Percentiles rank a stretch among this genome's conserved stretches.
Evolutionary conservation across 2,888 invertebrate genomes (phyloP).

Genomic region (Iphiclides podalirius): DNA sequence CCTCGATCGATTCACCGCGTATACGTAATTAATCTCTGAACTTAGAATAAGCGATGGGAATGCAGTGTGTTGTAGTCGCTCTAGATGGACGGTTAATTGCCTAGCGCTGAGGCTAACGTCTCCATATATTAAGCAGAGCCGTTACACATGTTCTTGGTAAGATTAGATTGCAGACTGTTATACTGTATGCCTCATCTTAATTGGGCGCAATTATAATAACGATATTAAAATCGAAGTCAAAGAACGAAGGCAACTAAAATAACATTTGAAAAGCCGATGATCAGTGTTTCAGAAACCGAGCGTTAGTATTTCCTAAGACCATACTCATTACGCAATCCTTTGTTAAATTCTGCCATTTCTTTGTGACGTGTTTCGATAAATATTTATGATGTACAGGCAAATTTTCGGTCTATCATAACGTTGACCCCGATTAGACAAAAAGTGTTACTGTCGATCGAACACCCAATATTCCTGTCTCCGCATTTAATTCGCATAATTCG

Average conservation of each 20-base stretch:
- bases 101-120: constrained; percentile 19
- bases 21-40: constrained; percentile 33
- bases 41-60: constrained; percentile 44
- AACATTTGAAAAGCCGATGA: too few species aligned
- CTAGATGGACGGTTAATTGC: constrained; percentile 46
- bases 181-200: not conserved
- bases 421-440: constrained; percentile 8
- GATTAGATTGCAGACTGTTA: not conserved
- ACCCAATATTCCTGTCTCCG: constrained; percentile 1
- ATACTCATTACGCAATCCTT: not conserved
- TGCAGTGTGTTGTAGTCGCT: constrained; percentile 37
- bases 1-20: constrained; percentile 28
- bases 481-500: not conserved
- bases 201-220: too few species aligned
- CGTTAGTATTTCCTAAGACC: too few species aligned
- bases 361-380: constrained; percentile 17
- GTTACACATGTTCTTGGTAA: too few species aligned
- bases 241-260: too few species aligned
- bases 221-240: too few species aligned
- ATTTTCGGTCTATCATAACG: not conserved
- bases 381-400: constrained; percentile 9
- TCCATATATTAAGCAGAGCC: too few species aligned
- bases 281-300: too few species aligned
- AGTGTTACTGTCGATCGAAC: constrained; percentile 8
- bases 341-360: not conserved